Evolutionary conservation across 2,888 invertebrate genomes (phyloP), one percentile per base, ranked within the genome.

Genomic region (Orchesella flavescens): DNA sequence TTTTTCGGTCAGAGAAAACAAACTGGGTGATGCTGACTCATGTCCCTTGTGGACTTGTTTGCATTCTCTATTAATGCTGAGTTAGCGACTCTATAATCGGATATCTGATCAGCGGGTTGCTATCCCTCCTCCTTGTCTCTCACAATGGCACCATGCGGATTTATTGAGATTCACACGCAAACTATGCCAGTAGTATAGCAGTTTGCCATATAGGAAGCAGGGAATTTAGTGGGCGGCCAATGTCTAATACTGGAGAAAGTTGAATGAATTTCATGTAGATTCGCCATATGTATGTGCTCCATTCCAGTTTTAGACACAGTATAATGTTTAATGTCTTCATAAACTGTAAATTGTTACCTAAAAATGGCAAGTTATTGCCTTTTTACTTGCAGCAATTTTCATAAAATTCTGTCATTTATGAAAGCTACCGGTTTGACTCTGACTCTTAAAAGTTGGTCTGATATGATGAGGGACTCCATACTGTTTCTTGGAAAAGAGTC

Each of bases 11-110:
- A 65, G 49, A 57, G 57, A 55, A 76, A 68, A 76, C 76, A 69
- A 69, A 69, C 69, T 55, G 59, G 77, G 61, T 69, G 69, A 59
- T 69, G 77, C 77, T 77, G 77, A 77, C 44, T 69, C 77, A 69
- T 61, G 69, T 69, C 77, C 49, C 77, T 46, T 15, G 61, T 69
- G 57, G 68, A 68, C 59, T 77, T 77, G 77, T 77, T 77, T 77
- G 77, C 49, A 77, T 77, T 77, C 77, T 61, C 34, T 69, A 68
- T 76, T 76, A 77, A 69, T 24, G 77, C 77, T 77, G 77, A 77
- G 69, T 77, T 61, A 44, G 77, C 69, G 44, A 69, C 69, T 77
- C 61, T 77, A 68, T 76, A 76, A 76, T 76, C 76, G 68, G 76
- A 76, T 76, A 75, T 69, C 69, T 69, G 69, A 69, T 69, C 24